These are phyloP conservation scores for Mionectes macconnelli DNA, from an alignment of 2,113 vertebrate species.

Conservation along the genomic window DNA sequence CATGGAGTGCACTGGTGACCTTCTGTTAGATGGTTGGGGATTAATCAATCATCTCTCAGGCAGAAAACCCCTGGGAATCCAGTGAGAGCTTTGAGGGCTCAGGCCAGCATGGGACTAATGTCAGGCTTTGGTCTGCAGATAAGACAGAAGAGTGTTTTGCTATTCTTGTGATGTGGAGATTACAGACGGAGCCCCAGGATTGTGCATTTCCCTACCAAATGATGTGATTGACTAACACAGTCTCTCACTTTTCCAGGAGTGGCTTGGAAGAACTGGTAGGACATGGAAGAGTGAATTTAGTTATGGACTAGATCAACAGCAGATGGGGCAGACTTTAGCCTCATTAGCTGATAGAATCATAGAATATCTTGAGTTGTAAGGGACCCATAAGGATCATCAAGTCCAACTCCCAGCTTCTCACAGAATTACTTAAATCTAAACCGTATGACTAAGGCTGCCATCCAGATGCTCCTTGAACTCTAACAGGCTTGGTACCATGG, in stretches of 20 bases:
- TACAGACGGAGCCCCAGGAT: background rate
- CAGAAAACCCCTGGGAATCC: background rate
- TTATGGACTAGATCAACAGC: background rate
- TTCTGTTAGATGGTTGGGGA: background rate
- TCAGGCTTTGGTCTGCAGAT: background rate
- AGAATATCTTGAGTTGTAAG: background rate
- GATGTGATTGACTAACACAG: background rate
- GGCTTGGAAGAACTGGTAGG: slow-evolving; percentile 2
- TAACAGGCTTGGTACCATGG: background rate
- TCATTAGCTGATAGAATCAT: background rate
- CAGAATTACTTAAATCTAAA: background rate
- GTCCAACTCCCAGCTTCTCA: background rate
- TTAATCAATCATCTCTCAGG: background rate
- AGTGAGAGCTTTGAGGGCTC: accelerated
- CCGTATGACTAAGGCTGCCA: background rate
- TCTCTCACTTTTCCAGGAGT: background rate
- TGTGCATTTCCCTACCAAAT: slow-evolving; percentile 46
- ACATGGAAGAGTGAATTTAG: background rate
- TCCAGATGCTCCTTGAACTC: background rate
- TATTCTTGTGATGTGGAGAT: slow-evolving; percentile 35
- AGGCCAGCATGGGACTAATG: background rate
- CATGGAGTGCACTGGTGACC: background rate
- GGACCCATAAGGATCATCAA: background rate
- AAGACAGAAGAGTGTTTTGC: background rate
- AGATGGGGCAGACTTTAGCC: background rate